A percentile compares a stretch with the other conserved stretches of the same genome.
These are phyloP conservation scores for Ochlodes sylvanus DNA, from an alignment of 2,888 invertebrate genomes.

Conservation along the genomic window DNA sequence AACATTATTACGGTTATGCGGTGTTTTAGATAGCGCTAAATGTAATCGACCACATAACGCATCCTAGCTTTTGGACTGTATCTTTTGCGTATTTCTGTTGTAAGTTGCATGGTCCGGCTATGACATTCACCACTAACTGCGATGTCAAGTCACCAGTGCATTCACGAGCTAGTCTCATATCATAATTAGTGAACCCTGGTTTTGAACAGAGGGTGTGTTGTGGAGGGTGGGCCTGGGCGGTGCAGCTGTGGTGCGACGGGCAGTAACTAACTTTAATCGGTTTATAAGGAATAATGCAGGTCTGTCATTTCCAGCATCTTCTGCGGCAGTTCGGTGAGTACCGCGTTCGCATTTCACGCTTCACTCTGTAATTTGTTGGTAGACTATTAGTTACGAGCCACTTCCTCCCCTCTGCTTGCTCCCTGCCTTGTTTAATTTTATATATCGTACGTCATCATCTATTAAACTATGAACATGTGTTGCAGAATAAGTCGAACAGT, in stretches of 20 bases:
- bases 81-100: constrained; percentile 76
- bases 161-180: constrained; percentile 61
- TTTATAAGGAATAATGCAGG: constrained; percentile 82
- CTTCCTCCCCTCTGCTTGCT: constrained; percentile 38
- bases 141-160: constrained; percentile 47
- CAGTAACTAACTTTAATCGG: constrained; percentile 70
- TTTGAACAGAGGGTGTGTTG: constrained; percentile 82
- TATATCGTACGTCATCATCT: constrained; percentile 23
- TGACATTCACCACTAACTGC: constrained; percentile 60
- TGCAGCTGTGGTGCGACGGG: constrained; percentile 63
- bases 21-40: constrained; percentile 73
- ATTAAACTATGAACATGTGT: constrained; percentile 17
- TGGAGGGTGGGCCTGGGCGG: constrained; percentile 58
- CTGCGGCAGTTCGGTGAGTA: constrained; percentile 84
- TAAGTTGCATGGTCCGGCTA: constrained; percentile 73
- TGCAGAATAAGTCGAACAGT: constrained; percentile 28
- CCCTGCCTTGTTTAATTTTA: constrained; percentile 39
- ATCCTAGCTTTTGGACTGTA: constrained; percentile 68
- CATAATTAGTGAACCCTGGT: constrained; percentile 73
- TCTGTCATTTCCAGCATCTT: constrained; percentile 85
- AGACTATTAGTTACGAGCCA: constrained; percentile 38
- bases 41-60: constrained; percentile 66
- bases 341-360: constrained; percentile 52
- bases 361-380: constrained; percentile 41
- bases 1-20: constrained; percentile 61